Evolutionary conservation across 1,140 invertebrate genomes (phyloP).

Genomic region (Aphaenogaster ashmeadi): DNA sequence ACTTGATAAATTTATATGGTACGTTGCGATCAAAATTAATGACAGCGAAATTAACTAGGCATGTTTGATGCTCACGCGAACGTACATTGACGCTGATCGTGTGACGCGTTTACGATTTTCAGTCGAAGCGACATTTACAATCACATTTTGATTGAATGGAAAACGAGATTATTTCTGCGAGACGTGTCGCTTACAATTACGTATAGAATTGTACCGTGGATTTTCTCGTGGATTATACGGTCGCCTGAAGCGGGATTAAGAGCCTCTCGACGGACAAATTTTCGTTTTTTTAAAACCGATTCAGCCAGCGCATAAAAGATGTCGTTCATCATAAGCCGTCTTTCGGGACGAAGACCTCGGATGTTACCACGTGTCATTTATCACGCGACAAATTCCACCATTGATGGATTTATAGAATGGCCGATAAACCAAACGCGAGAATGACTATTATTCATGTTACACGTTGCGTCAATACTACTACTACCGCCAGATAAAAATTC

Average conservation of each 20-base stretch:
- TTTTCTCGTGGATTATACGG: background rate
- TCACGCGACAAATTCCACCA: conserved; percentile 4
- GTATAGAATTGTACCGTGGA: background rate
- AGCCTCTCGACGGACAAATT: background rate
- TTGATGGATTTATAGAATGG: conserved; percentile 18
- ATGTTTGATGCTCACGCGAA: background rate
- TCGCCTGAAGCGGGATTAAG: background rate
- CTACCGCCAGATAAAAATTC: background rate
- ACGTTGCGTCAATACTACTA: background rate
- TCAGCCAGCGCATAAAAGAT: background rate
- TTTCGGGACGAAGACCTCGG: background rate
- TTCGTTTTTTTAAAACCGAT: background rate
- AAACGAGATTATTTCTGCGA: conserved; percentile 12
- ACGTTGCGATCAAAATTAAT: conserved; percentile 2
- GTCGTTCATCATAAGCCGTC: conserved; percentile 11
- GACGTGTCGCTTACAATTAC: background rate
- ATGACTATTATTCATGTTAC: conserved; percentile 7
- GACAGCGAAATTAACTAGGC: background rate
- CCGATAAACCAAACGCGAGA: background rate
- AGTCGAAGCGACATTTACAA: background rate
- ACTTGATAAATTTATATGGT: background rate
- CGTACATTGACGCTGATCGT: background rate
- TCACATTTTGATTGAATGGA: background rate
- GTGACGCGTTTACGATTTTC: background rate
- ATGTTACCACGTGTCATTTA: conserved; percentile 31